Evolutionary conservation across 2,888 invertebrate species (phyloP).

Genomic region (Dolichomitus sp.): DNA sequence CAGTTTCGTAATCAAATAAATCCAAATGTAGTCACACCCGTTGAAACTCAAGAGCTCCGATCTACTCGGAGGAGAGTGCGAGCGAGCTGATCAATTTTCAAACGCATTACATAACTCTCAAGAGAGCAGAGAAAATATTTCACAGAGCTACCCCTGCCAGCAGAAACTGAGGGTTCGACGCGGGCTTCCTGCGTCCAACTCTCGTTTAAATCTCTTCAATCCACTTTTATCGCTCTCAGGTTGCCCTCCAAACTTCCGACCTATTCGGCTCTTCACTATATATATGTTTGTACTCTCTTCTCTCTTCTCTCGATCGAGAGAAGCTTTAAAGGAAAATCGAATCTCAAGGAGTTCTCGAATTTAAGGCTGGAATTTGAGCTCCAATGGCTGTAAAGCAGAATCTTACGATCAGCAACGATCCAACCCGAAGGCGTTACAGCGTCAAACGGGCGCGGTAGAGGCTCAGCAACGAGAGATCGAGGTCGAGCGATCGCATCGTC

Average conservation of each 20-base stretch:
- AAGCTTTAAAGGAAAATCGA: slow-evolving; percentile 39
- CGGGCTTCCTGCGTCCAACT: slow-evolving; percentile 34
- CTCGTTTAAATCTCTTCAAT: slow-evolving; percentile 64
- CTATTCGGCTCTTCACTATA: slow-evolving; percentile 37
- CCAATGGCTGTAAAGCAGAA: slow-evolving; percentile 26
- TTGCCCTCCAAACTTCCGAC: slow-evolving; percentile 46
- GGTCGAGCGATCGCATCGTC: slow-evolving; percentile 52
- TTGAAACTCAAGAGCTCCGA: slow-evolving; percentile 13
- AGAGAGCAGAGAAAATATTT: slow-evolving; percentile 48
- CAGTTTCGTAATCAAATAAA: slow-evolving; percentile 21
- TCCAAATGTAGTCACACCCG: slow-evolving; percentile 7
- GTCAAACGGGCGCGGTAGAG: slow-evolving; percentile 22
- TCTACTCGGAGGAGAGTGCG: not conserved
- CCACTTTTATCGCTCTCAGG: slow-evolving; percentile 57
- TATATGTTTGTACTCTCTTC: slow-evolving; percentile 41
- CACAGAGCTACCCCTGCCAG: slow-evolving; percentile 26
- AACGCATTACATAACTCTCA: slow-evolving; percentile 47
- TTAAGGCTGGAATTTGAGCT: slow-evolving; percentile 46
- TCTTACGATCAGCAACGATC: slow-evolving; percentile 29
- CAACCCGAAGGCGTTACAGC: not conserved
- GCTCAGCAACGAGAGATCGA: slow-evolving; percentile 38
- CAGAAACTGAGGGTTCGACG: slow-evolving; percentile 1
- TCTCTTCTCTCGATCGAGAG: slow-evolving; percentile 30
- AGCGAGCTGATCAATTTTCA: slow-evolving; percentile 30
- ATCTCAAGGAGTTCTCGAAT: slow-evolving; percentile 47